Base-by-base conservation (phyloP, 92 coral and sea anemone genomes). In the Bergia puertoricense region DNA sequence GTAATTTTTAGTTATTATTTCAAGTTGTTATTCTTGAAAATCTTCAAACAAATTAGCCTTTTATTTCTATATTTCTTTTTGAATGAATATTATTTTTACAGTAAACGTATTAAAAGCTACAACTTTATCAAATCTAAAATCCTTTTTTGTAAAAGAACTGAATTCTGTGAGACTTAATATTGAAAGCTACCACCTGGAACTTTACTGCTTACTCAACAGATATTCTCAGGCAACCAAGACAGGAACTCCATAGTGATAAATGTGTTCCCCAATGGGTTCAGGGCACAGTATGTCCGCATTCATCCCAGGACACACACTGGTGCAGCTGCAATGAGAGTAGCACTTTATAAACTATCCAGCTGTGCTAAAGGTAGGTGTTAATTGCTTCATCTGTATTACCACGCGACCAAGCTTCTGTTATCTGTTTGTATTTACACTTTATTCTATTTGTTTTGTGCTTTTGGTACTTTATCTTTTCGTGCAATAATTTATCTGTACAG, bases 181-280 rank as follows among this genome's bases (percentile, higher is more conserved):
- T 18, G 4, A 67, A 22, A 15, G 2, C 22, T n/a, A 1, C 7
- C 8, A 20, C 76, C 76, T 0, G 36, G 40, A 72, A 36, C 13
- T 23, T 8, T 8, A 76, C 10, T 76, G 30, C 15, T 14, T 46
- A 40, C 42, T 69, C 43, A 36, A 45, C 65, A 79, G 82, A 41
- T 48, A 5, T 48, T 79, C 40, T 36, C 41, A 22, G 82, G 82
- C n/a, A 79, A 79, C 40, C 66, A 36, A 48, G 82, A 79, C 13
- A 14, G 66, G 2, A 48, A 36, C 42, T 45, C 82, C 8, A 23
- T 79, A 48, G 65, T 79, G 16, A 79, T 79, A 2, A 79, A 79
- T 37, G 82, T 79, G 67, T 79, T 79, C 36, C 56, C 82, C 10
- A 79, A 1, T 1, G 62, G 48, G 13, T 1, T 79, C 14, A 79